Conservation (phyloP, 2,888 invertebrate genomes). For the Brenthis ino region DNA sequence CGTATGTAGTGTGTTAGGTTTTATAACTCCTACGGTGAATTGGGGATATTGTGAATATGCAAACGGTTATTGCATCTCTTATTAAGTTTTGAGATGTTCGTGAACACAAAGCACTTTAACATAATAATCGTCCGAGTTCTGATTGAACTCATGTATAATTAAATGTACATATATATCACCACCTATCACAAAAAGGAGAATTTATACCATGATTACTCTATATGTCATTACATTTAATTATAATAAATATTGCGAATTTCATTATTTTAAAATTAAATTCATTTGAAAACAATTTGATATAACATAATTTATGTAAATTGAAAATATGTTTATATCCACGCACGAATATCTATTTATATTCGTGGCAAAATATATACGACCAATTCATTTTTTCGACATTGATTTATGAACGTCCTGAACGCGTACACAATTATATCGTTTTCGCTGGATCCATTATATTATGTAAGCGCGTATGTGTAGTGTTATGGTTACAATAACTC, state of each 20-base stretch:
- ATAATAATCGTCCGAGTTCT: too few relatives aligned
- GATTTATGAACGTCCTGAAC: slow-evolving; percentile 62
- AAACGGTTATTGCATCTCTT: too few relatives aligned
- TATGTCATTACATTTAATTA: too few relatives aligned
- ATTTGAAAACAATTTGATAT: neutral
- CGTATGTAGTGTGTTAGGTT: slow-evolving; percentile 46
- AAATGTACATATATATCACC: too few relatives aligned
- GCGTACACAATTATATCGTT: slow-evolving; percentile 50
- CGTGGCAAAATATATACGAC: slow-evolving; percentile 59
- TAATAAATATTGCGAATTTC: too few relatives aligned
- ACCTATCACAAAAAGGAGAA: too few relatives aligned
- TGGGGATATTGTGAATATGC: slow-evolving; percentile 38
- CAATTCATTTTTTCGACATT: slow-evolving; percentile 71
- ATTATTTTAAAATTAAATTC: too few relatives aligned
- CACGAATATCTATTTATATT: slow-evolving; percentile 71
- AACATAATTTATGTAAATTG: slow-evolving; percentile 22
- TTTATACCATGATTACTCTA: too few relatives aligned
- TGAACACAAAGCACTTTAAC: too few relatives aligned
- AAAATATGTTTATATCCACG: slow-evolving; percentile 46
- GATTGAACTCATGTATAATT: too few relatives aligned
- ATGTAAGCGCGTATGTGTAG: slow-evolving; percentile 15
- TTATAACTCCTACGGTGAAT: slow-evolving; percentile 45
- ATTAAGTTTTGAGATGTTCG: too few relatives aligned
- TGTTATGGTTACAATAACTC: slow-evolving; percentile 13
- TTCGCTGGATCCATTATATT: slow-evolving; percentile 28